A percentile compares a stretch with the other conserved stretches of the same genome.
Evolutionary conservation across 1,140 invertebrate genomes (phyloP).

Genomic region (Brachionus plicatilis): DNA sequence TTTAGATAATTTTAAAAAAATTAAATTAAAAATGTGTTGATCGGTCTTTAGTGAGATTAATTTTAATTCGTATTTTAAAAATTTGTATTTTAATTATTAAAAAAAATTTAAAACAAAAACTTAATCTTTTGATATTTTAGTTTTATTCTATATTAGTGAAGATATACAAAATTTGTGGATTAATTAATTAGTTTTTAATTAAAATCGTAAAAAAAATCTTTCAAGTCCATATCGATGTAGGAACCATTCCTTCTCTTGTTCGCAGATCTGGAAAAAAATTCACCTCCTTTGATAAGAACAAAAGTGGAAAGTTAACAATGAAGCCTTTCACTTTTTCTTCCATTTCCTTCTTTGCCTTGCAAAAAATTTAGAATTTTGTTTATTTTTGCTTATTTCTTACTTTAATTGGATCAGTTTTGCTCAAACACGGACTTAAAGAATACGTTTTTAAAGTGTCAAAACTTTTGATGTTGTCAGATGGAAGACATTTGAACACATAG

Average conservation of each 20-base stretch:
- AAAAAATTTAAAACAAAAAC: too few species aligned
- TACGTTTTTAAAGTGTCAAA: neutral
- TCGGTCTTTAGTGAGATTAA: too few species aligned
- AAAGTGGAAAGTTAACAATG: constrained; percentile 26
- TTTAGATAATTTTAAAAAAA: too few species aligned
- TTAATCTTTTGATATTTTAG: too few species aligned
- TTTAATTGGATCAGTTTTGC: neutral
- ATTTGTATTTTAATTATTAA: too few species aligned
- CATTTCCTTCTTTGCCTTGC: neutral
- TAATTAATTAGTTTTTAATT: neutral
- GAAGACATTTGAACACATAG: constrained; percentile 18
- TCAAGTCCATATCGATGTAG: neutral
- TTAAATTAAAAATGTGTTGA: too few species aligned
- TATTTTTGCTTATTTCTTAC: neutral
- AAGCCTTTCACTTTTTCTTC: constrained; percentile 18
- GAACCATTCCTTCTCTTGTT: neutral
- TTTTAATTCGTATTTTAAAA: too few species aligned
- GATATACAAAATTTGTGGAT: too few species aligned
- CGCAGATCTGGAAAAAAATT: neutral
- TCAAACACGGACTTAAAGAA: neutral
- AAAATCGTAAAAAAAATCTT: neutral
- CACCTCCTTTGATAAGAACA: neutral
- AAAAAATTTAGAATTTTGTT: neutral
- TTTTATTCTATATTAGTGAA: too few species aligned
- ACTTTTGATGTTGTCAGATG: neutral